Evolutionary conservation across 2,797 vertebrate species (phyloP).

Genomic region (Arctocebus calabarensis): DNA sequence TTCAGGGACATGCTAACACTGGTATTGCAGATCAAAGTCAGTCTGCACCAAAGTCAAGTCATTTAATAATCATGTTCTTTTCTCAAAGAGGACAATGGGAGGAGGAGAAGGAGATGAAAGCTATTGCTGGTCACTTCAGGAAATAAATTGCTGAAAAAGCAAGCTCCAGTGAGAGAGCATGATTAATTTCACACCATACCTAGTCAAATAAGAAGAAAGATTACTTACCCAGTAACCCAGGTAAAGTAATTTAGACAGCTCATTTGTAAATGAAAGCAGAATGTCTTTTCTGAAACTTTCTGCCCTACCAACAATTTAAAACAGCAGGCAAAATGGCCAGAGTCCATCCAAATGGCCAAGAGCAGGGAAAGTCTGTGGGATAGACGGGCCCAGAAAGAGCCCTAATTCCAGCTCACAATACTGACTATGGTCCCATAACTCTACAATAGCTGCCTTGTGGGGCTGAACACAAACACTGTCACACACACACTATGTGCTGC

Average conservation of each 20-base stretch:
- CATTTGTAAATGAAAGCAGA: not conserved
- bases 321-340: not conserved
- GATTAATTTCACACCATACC: not conserved
- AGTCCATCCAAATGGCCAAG: not conserved
- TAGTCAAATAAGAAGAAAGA: not conserved
- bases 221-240: not conserved
- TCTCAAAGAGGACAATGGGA: not conserved
- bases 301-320: not conserved
- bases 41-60: not conserved
- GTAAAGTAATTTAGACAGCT: not conserved
- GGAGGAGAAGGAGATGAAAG: not conserved
- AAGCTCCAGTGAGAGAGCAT: not conserved
- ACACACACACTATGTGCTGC: accelerated
- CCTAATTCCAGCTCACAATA: not conserved
- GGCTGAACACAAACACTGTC: not conserved
- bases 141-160: not conserved
- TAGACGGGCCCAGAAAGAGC: not conserved
- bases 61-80: not conserved
- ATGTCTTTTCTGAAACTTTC: conserved; percentile 12
- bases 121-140: not conserved
- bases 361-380: not conserved
- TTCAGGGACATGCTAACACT: too few relatives aligned
- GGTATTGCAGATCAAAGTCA: not conserved
- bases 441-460: not conserved
- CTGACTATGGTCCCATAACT: not conserved